These are phyloP conservation scores for Cryptosula pallasiana DNA, from an alignment of 2,888 invertebrate species.

Conservation along the genomic window DNA sequence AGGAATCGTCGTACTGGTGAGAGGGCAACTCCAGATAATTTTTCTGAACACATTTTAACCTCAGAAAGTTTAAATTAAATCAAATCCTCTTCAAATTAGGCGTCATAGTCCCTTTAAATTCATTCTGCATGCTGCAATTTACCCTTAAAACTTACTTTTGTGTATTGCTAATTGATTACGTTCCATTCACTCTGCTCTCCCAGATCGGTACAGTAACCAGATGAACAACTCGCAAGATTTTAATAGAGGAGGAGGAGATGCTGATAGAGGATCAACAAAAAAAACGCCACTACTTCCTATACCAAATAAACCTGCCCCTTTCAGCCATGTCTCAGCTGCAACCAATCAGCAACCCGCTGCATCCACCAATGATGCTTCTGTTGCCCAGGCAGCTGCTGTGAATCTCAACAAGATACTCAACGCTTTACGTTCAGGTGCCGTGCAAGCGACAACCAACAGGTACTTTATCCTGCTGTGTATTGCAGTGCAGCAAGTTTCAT, in stretches of 20 bases:
- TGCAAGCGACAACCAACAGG: background rate
- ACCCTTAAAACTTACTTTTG: too few relatives aligned
- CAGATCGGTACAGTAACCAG: background rate
- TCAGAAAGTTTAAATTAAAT: too few relatives aligned
- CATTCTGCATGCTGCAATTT: too few relatives aligned
- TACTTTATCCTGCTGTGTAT: too few relatives aligned
- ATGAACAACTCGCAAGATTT: background rate
- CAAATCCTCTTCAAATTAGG: too few relatives aligned
- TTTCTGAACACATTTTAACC: too few relatives aligned
- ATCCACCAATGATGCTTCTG: background rate
- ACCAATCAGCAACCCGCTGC: background rate
- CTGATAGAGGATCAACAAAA: background rate
- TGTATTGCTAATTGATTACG: too few relatives aligned
- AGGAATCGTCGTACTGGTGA: too few relatives aligned
- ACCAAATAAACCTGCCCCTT: background rate
- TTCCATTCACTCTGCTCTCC: too few relatives aligned
- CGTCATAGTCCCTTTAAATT: too few relatives aligned
- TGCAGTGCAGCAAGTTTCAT: too few relatives aligned
- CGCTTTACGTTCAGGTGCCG: conserved; percentile 8
- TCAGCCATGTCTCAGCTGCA: background rate
- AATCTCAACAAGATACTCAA: conserved; percentile 18
- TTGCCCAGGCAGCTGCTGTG: background rate
- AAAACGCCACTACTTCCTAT: conserved; percentile 18
- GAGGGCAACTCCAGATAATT: too few relatives aligned
- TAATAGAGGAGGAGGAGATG: conserved; percentile 13